A percentile compares a stretch with the other conserved stretches of the same genome.
Evolutionary conservation across 1,140 invertebrate genomes (phyloP).

Genomic region (Drosophila paulistorum): DNA sequence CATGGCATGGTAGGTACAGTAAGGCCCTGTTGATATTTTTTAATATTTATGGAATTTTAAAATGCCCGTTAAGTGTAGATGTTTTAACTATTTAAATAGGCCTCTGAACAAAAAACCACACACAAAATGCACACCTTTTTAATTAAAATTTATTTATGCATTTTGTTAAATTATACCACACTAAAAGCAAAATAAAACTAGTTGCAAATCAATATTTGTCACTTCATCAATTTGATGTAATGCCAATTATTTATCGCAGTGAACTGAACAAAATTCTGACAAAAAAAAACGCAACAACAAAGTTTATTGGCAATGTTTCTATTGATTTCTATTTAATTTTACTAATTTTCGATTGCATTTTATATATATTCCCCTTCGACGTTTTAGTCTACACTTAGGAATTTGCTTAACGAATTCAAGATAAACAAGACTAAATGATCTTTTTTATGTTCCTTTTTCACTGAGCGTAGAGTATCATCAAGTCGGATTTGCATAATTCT

Average conservation of each 20-base stretch:
- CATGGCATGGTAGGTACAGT: neutral
- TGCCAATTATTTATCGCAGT: neutral
- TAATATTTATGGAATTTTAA: slow-evolving; percentile 81
- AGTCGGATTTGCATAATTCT: too few species aligned
- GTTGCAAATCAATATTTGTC: neutral
- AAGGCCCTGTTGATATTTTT: slow-evolving; percentile 76
- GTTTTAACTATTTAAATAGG: slow-evolving; percentile 62
- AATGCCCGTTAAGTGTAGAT: slow-evolving; percentile 65
- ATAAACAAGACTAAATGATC: too few species aligned
- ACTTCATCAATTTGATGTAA: neutral
- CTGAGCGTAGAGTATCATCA: too few species aligned
- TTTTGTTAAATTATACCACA: neutral
- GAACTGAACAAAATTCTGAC: too few species aligned
- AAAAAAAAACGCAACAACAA: too few species aligned
- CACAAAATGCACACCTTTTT: slow-evolving; percentile 5
- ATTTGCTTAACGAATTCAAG: too few species aligned
- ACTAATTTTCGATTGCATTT: too few species aligned
- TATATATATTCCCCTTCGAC: too few species aligned
- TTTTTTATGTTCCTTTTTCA: too few species aligned
- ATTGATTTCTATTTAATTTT: too few species aligned
- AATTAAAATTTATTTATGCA: slow-evolving; percentile 13
- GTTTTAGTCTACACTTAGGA: too few species aligned
- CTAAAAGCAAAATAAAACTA: neutral
- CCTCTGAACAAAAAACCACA: neutral
- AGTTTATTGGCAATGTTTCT: too few species aligned